Conservation (phyloP, 1,140 invertebrate species). For the Drosophila melanogaster region Release_6_plus_ISO1_MT NT_033779.5:7666001-7666500, state of each 20-base stretch:
- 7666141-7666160: conserved; percentile 7
- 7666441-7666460: conserved; percentile 8
- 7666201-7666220: conserved; percentile 34
- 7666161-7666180: conserved; percentile 6
- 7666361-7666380: conserved; percentile 27
- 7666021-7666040: neutral
- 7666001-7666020: conserved; percentile 68
- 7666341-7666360: conserved; percentile 15
- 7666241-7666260: conserved; percentile 46
- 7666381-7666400: conserved; percentile 20
- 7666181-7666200: conserved; percentile 18
- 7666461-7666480: conserved; percentile 15
- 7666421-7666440: conserved; percentile 45
- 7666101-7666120: conserved; percentile 58
- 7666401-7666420: conserved; percentile 52
- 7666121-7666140: neutral
- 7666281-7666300: conserved; percentile 53
- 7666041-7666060: conserved; percentile 58
- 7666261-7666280: conserved; percentile 70
- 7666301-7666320: neutral
- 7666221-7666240: conserved; percentile 40
- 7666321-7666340: conserved; percentile 23
- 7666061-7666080: conserved; percentile 73
- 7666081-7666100: conserved; percentile 62
- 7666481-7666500: conserved; percentile 14